phyloP scores from a whole-genome alignment of 2,113 vertebrate genomes.

The Sylvietta virens region DNA sequence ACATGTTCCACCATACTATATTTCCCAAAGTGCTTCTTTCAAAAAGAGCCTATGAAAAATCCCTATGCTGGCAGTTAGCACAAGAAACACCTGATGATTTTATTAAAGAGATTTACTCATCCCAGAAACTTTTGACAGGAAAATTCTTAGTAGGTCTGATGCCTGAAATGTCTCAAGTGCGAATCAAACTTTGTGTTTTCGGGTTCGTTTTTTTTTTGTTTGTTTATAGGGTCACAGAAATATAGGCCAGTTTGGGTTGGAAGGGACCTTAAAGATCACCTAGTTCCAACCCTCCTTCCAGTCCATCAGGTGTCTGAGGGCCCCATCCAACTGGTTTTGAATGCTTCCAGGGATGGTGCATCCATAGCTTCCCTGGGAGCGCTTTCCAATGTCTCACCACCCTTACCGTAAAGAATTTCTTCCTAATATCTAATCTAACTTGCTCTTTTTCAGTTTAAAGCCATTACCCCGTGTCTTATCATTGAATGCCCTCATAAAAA shows the following conservation, averaged over 20 bases:
- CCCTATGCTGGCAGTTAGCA: neutral
- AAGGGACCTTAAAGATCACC: neutral
- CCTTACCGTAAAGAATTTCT: neutral
- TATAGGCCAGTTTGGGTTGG: neutral
- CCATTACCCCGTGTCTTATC: too few relatives aligned
- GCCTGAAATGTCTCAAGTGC: neutral
- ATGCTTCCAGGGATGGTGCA: neutral
- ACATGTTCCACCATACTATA: neutral
- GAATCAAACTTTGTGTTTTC: neutral
- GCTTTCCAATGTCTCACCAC: neutral
- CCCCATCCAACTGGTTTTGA: neutral
- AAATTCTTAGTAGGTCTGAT: neutral
- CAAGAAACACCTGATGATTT: neutral
- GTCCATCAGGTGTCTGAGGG: neutral
- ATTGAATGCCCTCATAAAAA: neutral
- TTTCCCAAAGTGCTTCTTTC: neutral
- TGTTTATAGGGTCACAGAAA: neutral
- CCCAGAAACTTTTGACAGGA: neutral
- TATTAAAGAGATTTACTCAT: neutral
- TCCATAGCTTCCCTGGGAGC: neutral
- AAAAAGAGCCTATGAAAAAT: neutral
- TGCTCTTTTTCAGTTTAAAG: neutral
- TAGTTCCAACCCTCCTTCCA: neutral
- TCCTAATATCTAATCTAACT: neutral
- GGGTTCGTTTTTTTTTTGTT: neutral